Evolutionary conservation across 1,140 invertebrate genomes (phyloP), one percentile per base, ranked within the genome.

Genomic region (Papilio glaucus): DNA sequence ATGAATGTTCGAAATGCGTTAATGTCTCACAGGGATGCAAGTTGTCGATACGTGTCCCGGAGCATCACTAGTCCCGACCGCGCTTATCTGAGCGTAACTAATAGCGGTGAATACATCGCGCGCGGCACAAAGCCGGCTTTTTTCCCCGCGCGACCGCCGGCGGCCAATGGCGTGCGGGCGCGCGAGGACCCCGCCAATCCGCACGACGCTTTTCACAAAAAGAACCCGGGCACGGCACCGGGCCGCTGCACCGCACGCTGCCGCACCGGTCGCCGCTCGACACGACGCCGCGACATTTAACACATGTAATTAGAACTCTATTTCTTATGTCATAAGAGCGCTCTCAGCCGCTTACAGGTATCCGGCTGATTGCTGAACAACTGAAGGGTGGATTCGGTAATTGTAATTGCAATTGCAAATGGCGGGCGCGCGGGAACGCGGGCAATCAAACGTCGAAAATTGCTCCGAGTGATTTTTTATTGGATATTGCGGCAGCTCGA

Each of bases 81-180:
- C 74, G 84, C 75, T 88, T 85, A 84, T 76, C 83, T 84, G 83
- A 87, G 86, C 89, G 83, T 90, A 90, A 91, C 88, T 91, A 91
- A 91, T 90, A 89, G 88, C 87, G 80, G 87, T 83, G 88, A 88
- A 88, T 86, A 87, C 84, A 87, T 86, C 82, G 84, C 74, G 79
- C 70, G 75, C 81, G 76, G 78, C 86, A 90, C 86, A 88, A 88
- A 87, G 86, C 69, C 73, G 72, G 74, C 75, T 84, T 87, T 87
- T 87, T 89, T 83, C 78, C 81, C 73, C 75, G 73, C 80, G 49
- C 73, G 42, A 65, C 60, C 69, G 71, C 71, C 79, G 75, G 57
- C 82, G 77, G 85, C 87, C 88, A 89, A 91, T 89, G 13, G 72
- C 63, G 60, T 73, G 60, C 60, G 75, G 65, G 39, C 76, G 60